Conservation (phyloP, 2,888 invertebrate species). For the Heteropelma amictum region DNA sequence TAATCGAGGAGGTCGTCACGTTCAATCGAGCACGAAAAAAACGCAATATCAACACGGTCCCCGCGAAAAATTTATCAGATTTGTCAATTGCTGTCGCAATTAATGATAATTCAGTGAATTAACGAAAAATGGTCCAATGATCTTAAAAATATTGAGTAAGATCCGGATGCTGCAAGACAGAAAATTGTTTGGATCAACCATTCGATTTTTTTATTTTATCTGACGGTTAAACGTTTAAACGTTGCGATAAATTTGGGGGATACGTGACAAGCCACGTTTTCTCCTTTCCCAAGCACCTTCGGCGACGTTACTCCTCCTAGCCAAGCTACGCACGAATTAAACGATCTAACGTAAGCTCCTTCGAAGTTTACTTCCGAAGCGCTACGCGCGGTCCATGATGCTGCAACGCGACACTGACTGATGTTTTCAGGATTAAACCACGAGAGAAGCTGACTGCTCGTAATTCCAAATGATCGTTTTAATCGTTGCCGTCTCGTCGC, state of each 20-base stretch:
- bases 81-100: conserved; percentile 17
- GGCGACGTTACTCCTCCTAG: no score
- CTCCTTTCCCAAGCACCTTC: no score
- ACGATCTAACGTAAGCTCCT: neutral
- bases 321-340: no score
- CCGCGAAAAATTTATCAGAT: conserved; percentile 16
- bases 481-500: conserved; percentile 16
- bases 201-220: neutral
- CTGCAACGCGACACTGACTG: neutral
- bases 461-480: conserved; percentile 11
- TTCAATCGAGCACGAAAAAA: conserved; percentile 54
- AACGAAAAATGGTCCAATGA: neutral
- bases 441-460: neutral
- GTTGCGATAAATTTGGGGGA: no score
- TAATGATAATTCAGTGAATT: neutral
- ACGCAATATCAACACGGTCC: conserved; percentile 30
- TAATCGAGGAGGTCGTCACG: conserved; percentile 48
- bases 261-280: no score
- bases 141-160: conserved; percentile 1
- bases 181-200: neutral
- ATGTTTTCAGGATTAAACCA: conserved; percentile 1
- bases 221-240: no score
- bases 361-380: conserved; percentile 22
- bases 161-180: neutral
- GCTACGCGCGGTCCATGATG: conserved; percentile 30